Evolutionary conservation across 2,888 invertebrate genomes (phyloP).

Genomic region (Frankliniella fusca): DNA sequence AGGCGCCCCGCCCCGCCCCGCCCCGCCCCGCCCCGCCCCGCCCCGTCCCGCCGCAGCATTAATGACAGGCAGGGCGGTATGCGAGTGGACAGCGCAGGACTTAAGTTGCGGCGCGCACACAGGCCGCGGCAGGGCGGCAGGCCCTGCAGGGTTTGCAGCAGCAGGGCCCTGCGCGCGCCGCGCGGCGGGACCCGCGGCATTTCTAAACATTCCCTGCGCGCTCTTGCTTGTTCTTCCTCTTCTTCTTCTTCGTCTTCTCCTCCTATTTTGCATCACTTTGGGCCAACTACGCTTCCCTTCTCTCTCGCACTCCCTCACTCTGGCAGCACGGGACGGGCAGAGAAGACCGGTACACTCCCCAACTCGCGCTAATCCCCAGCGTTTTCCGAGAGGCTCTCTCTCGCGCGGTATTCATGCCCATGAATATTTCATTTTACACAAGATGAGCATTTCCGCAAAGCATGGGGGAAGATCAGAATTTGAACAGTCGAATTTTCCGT

Average conservation of each 20-base stretch:
- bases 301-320: background rate
- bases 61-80: too few species aligned
- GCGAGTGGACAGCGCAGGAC: too few species aligned
- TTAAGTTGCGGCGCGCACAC: too few species aligned
- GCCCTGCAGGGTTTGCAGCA: too few species aligned
- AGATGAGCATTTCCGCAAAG: conserved; percentile 55
- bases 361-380: background rate
- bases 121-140: too few species aligned
- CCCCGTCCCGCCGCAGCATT: too few species aligned
- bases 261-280: background rate
- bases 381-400: background rate
- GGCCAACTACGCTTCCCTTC: background rate
- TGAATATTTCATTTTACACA: conserved; percentile 63
- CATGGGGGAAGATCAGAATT: conserved; percentile 38
- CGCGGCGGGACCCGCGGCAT: background rate
- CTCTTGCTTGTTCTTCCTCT: background rate
- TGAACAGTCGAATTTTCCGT: too few species aligned
- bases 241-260: conserved; percentile 21
- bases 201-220: background rate
- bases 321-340: background rate
- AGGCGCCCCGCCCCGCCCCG: too few species aligned
- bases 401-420: conserved; percentile 33
- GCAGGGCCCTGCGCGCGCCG: too few species aligned
- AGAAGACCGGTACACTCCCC: background rate
- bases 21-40: too few species aligned